phyloP scores from a whole-genome alignment of 2,113 vertebrate genomes.

The Phrynosoma platyrhinos region DNA sequence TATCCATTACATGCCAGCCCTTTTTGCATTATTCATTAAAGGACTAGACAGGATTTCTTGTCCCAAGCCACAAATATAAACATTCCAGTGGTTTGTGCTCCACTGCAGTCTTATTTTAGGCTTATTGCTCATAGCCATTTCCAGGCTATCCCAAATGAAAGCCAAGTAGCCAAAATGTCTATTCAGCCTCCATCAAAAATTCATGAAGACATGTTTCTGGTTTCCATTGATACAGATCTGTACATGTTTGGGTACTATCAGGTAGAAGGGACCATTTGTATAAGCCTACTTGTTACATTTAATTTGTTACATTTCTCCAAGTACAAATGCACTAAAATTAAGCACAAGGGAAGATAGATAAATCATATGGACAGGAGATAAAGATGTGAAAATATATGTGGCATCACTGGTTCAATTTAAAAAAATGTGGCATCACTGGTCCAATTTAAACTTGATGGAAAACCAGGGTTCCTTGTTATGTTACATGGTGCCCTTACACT shows the following conservation, averaged over 20 bases:
- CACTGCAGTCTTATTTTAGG: slow-evolving; percentile 48
- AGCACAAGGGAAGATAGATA: not conserved
- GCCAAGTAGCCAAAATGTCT: slow-evolving; percentile 42
- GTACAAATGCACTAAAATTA: not conserved
- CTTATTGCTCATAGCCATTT: slow-evolving; percentile 39
- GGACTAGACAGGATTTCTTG: not conserved
- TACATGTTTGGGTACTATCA: slow-evolving; percentile 11
- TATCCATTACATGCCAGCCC: not conserved
- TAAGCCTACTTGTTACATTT: slow-evolving; percentile 37
- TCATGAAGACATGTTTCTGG: slow-evolving; percentile 24
- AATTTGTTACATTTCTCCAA: not conserved
- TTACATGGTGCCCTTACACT: too few relatives aligned
- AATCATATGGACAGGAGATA: not conserved
- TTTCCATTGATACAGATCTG: slow-evolving; percentile 14
- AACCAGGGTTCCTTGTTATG: not conserved
- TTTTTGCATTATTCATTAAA: not conserved
- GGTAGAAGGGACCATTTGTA: slow-evolving; percentile 47
- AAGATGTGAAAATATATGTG: not conserved
- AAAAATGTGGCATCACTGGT: not conserved
- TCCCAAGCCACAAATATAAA: slow-evolving; percentile 22
- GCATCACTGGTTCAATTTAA: too few relatives aligned
- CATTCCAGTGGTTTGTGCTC: slow-evolving; percentile 26
- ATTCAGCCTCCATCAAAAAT: slow-evolving; percentile 26
- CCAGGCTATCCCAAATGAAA: slow-evolving; percentile 24
- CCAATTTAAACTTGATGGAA: not conserved